Conservation (phyloP, 2,797 vertebrate species). For the Sardinella longiceps region DNA sequence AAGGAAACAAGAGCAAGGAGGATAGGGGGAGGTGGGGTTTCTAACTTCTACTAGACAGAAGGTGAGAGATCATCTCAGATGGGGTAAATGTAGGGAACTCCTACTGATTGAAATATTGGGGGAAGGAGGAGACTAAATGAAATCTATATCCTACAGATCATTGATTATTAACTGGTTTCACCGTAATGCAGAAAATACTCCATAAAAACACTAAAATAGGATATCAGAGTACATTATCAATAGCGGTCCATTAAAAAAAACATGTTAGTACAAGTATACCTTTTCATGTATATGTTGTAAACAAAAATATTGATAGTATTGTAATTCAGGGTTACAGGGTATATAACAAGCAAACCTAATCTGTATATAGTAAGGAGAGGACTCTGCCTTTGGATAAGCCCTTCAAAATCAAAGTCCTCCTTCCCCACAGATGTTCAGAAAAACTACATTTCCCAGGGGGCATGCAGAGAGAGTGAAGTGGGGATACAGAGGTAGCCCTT, state of each 20-base stretch:
- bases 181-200: neutral
- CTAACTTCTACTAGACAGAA: neutral
- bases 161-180: neutral
- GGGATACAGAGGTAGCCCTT: neutral
- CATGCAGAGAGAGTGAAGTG: constrained; percentile 61
- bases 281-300: neutral
- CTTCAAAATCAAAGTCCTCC: constrained; percentile 32
- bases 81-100: neutral
- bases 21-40: constrained; percentile 4
- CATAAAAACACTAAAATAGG: neutral
- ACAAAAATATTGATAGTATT: neutral
- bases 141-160: neutral
- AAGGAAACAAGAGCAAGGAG: constrained; percentile 10
- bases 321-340: neutral
- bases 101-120: constrained; percentile 28
- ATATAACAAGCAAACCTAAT: neutral
- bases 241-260: neutral
- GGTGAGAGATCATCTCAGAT: constrained; percentile 23
- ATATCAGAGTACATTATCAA: neutral
- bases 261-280: neutral
- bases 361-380: neutral
- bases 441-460: constrained; percentile 56
- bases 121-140: constrained; percentile 37
- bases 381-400: neutral
- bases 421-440: constrained; percentile 43